phyloP scores from a whole-genome alignment of 1,140 invertebrate species.

The Oreohelix idahoensis region DNA sequence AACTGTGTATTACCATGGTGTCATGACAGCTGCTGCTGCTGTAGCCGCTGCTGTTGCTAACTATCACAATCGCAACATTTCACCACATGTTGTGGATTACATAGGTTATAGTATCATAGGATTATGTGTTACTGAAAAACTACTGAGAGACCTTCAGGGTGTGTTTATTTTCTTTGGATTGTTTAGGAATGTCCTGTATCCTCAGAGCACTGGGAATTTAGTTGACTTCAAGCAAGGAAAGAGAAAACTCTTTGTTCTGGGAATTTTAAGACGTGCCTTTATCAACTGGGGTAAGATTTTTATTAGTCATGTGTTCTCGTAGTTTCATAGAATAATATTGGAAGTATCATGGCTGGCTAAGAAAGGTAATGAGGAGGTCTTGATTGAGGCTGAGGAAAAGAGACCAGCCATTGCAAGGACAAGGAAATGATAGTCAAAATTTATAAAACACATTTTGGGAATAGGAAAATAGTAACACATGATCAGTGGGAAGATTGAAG shows the following conservation, averaged over 20 bases:
- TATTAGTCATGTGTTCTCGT: not conserved
- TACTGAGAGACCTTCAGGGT: conserved; percentile 63
- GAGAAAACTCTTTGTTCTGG: conserved; percentile 53
- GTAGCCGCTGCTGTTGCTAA: conserved; percentile 48
- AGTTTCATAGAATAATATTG: too few relatives aligned
- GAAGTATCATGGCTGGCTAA: too few relatives aligned
- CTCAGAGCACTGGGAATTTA: conserved; percentile 42
- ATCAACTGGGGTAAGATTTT: conserved; percentile 65
- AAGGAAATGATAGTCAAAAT: too few relatives aligned
- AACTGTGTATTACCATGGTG: conserved; percentile 64
- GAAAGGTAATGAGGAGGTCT: too few relatives aligned
- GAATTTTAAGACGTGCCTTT: conserved; percentile 59
- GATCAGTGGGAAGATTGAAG: too few relatives aligned
- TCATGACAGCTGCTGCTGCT: conserved; percentile 58
- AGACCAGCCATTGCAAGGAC: too few relatives aligned
- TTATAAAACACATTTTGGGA: too few relatives aligned
- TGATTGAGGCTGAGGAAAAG: too few relatives aligned
- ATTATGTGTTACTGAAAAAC: conserved; percentile 64
- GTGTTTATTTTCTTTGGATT: conserved; percentile 69
- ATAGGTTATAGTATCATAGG: conserved; percentile 64
- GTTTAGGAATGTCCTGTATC: conserved; percentile 67
- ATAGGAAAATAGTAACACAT: too few relatives aligned
- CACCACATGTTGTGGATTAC: conserved; percentile 47
- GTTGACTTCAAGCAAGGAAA: conserved; percentile 47
- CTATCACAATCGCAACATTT: conserved; percentile 43